Base-by-base conservation (phyloP, 1,140 invertebrate species). In the Ylistrum balloti region DNA sequence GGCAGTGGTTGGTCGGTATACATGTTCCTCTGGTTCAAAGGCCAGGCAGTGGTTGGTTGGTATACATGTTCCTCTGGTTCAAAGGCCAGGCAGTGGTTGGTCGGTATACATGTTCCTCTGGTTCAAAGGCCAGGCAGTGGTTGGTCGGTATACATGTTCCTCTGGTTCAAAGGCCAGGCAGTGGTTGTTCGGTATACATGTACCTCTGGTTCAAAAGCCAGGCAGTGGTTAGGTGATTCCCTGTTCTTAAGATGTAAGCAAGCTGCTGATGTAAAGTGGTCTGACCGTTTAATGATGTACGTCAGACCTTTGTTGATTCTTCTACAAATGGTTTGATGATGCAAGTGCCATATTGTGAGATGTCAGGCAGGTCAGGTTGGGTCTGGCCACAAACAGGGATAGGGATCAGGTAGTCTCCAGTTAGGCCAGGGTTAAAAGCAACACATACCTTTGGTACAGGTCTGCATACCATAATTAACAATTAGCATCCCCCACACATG, bases 391-490 rank as follows among this genome's bases (percentile, higher is more conserved):
- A 74, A 74, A 74, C 9, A 28, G 56, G 56, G 56, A 74, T 74
- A 74, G 56, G 56, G 56, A 74, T 74, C 56, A 74, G 56, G 56
- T 74, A 74, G 56, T 74, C 56, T 74, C 56, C 56, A 17, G n/a
- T 74, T 28, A 28, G 56, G 15, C 56, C 56, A 1, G n/a, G 22
- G 9, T 74, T 74, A 74, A 74, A 74, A 74, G 56, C 56, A 74
- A 28, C 56, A 28, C 56, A 28, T 74, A 74, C 56, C 56, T 74
- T 74, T 74, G 56, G 56, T 74, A 74, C 56, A 74, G 56, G 22
- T 74, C n/a, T 74, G n/a, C 56, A 74, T 74, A 74, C 56, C 56
- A 74, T 74, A 74, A 74, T 74, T 74, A 74, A n/a, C 56, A 74
- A 74, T 74, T 74, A 28, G 56, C 56, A 74, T 74, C 56, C n/a